phyloP scores from a whole-genome alignment of 2,113 vertebrate genomes.

The Australoheros scitulus region DNA sequence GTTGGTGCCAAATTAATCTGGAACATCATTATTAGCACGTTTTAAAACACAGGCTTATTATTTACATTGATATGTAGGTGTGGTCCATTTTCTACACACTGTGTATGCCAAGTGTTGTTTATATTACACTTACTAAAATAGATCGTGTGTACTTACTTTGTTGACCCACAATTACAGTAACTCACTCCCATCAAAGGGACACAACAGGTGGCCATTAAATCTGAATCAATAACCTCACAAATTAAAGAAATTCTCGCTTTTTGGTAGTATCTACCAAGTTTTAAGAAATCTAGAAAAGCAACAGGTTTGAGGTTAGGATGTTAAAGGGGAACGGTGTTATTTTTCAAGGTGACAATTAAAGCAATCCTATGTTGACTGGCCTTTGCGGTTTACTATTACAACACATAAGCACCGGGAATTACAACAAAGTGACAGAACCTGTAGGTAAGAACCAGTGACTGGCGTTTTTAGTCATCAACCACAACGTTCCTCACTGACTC shows the following conservation, averaged over 20 bases:
- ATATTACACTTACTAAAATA: not conserved
- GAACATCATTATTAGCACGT: not conserved
- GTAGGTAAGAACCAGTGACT: not conserved
- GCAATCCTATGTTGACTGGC: not conserved
- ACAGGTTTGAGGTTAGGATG: constrained; percentile 14
- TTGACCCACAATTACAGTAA: not conserved
- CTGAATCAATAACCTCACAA: not conserved
- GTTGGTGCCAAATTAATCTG: not conserved
- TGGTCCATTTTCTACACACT: not conserved
- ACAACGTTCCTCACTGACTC: not conserved
- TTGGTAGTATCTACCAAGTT: not conserved
- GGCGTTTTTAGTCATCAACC: not conserved
- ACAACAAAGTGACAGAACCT: not conserved
- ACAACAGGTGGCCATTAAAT: not conserved
- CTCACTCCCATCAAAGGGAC: not conserved
- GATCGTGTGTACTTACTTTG: not conserved
- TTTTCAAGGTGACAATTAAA: not conserved
- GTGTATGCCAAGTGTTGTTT: constrained; percentile 11
- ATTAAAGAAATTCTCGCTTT: not conserved
- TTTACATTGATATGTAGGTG: not conserved
- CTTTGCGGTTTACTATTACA: not conserved
- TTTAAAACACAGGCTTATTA: not conserved
- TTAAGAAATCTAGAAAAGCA: constrained; percentile 2
- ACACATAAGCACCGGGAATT: not conserved
- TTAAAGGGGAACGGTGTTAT: not conserved